Evolutionary conservation across 2,113 vertebrate species (phyloP), one percentile per base, ranked within the genome.

Genomic region (Todiramphus saurophagus): DNA sequence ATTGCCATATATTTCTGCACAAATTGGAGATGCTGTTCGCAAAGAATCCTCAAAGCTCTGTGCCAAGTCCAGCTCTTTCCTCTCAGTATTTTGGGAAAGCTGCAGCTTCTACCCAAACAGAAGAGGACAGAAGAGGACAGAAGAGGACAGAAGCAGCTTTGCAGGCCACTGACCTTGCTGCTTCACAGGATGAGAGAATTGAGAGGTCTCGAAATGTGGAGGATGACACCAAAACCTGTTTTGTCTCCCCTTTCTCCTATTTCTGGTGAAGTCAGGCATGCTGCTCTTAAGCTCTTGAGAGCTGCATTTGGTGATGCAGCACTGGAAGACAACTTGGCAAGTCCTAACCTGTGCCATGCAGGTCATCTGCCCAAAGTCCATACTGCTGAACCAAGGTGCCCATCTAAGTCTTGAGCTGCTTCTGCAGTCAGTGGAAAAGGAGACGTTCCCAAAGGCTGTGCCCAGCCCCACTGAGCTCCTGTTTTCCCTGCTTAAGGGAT

Each of bases 281-380:
- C 48, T 82, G 66, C 31, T 88, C 58, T 50, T 67, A 56, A 68
- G 62, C 66, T 82, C 84, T 33, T 44, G 53, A 87, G 51, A 63
- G 27, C 13, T 51, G 10, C 33, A 39, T 55, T 75, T 67, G 25
- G 7, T 68, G 53, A 56, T 48, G 39, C 30, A 66, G 35, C 41
- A 39, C 24, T 64, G n/a, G 30, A 78, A 69, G 35, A 74, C 18
- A 41, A 58, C 35, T 80, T 64, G 33, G n/a, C 41, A 94, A 51
- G 41, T 81, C 27, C 13, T 50, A 7, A 44, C 17, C 60, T 1
- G 0, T 33, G 13, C 25, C 7, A 25, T 3, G 30, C 11, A 72
- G 30, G 14, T n/a, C 39, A 14, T 41, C 24, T 68, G 44, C 35
- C 25, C 0, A 0, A 84, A 33, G 43, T 66, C 46, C 27, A 10